Evolutionary conservation across 1,140 invertebrate species (phyloP), one percentile per base, ranked within the genome.

Genomic region (Leguminivora glycinivorella): DNA sequence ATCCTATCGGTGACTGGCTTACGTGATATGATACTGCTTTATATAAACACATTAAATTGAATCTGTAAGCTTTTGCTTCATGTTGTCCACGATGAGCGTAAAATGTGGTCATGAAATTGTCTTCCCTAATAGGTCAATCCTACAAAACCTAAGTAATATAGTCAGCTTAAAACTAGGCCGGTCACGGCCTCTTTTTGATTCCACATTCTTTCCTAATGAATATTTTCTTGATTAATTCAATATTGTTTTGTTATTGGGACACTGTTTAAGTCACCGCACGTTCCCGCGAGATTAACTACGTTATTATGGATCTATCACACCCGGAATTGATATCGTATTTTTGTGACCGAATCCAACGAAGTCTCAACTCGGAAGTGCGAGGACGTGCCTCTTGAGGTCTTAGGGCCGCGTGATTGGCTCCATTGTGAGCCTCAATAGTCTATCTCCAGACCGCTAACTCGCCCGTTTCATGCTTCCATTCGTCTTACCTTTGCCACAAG

Each of bases 341-440:
- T 76, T 74, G 69, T 66, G 67, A 40, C 72, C 77, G 72, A 78
- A 74, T 73, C 70, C 70, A 68, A 70, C 52, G 75, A 76, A 80
- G 75, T 74, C 74, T 52, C 67, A 81, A 86, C 76, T 86, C 79
- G 82, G 83, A 84, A 84, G 81, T 84, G 72, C 63, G 75, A 77
- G 75, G 76, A 88, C 84, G 83, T 87, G 85, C 81, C 75, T 58
- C 74, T 60, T 77, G 77, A 79, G 80, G 77, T 82, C 76, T 80
- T 76, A 73, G 74, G 83, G 74, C 70, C 75, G 70, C 76, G 75
- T 89, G 85, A 89, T 86, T 89, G 87, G 82, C 75, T 71, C 83
- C 77, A 89, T 89, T 87, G 87, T 86, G 72, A 76, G 80, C 72
- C 70, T 85, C 83, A 83, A 87, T 85, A 80, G 76, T 76, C 81